Conservation (phyloP, 2,797 vertebrate species). For the Sebastes diploproa region DNA sequence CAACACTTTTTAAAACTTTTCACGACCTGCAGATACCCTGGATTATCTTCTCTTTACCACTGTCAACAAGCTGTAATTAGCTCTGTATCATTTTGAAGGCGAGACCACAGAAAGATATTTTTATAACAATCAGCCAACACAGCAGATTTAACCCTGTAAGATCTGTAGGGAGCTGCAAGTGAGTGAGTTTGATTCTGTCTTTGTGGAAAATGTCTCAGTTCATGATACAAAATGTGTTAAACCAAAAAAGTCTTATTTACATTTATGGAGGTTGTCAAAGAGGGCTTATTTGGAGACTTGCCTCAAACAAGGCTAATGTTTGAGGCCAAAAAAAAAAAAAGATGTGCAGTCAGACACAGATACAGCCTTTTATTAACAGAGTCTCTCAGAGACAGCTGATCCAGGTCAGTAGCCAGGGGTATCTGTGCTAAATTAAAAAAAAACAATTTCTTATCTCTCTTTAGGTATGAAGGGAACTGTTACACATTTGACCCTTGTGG, state of each 20-base stretch:
- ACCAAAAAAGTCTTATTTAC: neutral
- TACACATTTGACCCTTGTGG: slow-evolving; percentile 21
- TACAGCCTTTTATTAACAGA: slow-evolving; percentile 26
- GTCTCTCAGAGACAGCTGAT: slow-evolving; percentile 39
- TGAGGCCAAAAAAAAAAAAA: neutral
- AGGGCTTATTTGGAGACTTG: neutral
- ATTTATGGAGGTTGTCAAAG: neutral
- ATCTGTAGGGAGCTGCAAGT: neutral
- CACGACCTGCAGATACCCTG: neutral
- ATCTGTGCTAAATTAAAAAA: slow-evolving; percentile 45
- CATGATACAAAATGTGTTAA: neutral
- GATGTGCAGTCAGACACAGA: neutral
- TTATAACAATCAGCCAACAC: neutral
- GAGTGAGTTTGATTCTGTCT: neutral
- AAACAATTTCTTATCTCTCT: slow-evolving; percentile 36
- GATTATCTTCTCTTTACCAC: neutral
- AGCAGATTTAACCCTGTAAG: neutral
- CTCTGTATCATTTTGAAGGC: neutral
- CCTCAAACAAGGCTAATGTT: neutral
- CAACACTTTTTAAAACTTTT: neutral
- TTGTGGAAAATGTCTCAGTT: neutral
- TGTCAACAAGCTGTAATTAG: neutral
- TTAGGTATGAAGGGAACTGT: neutral
- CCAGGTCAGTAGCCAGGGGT: slow-evolving; percentile 43
- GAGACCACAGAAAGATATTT: neutral